Conservation (phyloP, 2,888 invertebrate species). For the Campaea margaritaria region DNA sequence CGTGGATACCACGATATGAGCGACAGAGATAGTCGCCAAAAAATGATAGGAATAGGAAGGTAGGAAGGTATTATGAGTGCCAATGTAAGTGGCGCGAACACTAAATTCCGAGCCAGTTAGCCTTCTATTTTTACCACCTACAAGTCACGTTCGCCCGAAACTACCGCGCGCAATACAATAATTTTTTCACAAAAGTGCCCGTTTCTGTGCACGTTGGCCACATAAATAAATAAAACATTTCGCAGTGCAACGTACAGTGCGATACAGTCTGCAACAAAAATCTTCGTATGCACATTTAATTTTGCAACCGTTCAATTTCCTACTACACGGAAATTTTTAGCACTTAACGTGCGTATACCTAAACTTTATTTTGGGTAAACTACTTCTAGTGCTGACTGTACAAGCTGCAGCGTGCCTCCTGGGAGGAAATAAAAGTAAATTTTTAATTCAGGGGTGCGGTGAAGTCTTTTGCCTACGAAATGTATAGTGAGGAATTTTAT, state of each 20-base stretch:
- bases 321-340: too few relatives aligned
- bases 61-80: too few relatives aligned
- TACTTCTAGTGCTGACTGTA: conserved; percentile 3
- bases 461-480: neutral
- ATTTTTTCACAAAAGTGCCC: conserved; percentile 22
- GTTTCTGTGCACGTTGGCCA: conserved; percentile 9
- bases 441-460: conserved; percentile 46
- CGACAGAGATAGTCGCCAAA: too few relatives aligned
- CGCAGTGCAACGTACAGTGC: conserved; percentile 27
- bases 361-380: too few relatives aligned
- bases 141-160: conserved; percentile 12
- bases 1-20: too few relatives aligned
- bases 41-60: too few relatives aligned
- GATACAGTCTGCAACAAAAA: neutral
- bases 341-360: too few relatives aligned
- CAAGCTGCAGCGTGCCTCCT: conserved; percentile 41
- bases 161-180: conserved; percentile 12
- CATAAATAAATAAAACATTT: conserved; percentile 38
- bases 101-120: too few relatives aligned
- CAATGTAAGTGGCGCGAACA: too few relatives aligned
- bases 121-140: neutral
- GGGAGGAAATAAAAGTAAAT: conserved; percentile 55
- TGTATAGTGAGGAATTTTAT: too few relatives aligned
- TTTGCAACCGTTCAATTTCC: too few relatives aligned
- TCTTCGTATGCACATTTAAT: too few relatives aligned